Evolutionary conservation across 2,113 vertebrate genomes (phyloP).

Genomic region (Shinisaurus crocodilurus): DNA sequence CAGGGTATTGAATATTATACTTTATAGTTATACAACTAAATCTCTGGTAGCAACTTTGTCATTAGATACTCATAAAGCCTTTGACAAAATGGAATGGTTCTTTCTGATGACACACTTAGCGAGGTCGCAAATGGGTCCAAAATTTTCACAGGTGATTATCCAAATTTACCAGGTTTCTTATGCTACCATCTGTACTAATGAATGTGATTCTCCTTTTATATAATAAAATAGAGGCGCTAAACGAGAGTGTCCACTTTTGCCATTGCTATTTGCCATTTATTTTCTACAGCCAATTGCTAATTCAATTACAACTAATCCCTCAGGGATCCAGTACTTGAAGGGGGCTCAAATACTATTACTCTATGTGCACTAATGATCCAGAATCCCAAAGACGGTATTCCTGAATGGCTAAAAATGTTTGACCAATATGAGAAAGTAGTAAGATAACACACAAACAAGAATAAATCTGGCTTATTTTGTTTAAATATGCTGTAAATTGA

Average conservation of each 20-base stretch:
- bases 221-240: no score
- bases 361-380: neutral
- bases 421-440: neutral
- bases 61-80: neutral
- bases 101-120: neutral
- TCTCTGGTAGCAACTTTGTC: no score
- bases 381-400: neutral
- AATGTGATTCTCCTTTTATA: neutral
- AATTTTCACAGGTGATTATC: neutral
- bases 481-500: neutral
- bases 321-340: neutral
- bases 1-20: no score
- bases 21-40: no score
- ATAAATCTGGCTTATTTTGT: no score
- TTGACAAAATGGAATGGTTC: neutral
- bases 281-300: neutral
- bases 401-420: neutral
- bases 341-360: neutral
- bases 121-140: neutral
- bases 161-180: neutral
- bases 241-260: no score
- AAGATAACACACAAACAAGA: neutral
- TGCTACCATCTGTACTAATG: neutral
- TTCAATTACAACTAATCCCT: neutral
- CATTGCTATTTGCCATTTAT: neutral